These are phyloP conservation scores for Pagrus major DNA, from an alignment of 2,113 vertebrate genomes.

Conservation along the genomic window DNA sequence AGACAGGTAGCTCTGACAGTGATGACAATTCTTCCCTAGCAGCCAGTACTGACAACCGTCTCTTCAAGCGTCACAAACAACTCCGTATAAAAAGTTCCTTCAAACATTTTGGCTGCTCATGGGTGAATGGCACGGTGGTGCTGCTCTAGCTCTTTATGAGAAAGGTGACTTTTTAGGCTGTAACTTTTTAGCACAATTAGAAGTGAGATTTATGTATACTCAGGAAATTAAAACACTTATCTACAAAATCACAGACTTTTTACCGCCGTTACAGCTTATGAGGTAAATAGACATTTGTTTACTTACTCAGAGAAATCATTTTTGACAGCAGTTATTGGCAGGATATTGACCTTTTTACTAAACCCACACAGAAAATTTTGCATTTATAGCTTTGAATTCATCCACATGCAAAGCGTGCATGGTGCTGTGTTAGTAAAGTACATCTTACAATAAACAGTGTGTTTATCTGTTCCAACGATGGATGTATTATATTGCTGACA, in stretches of 20 bases:
- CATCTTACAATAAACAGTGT: not conserved
- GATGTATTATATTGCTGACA: no score
- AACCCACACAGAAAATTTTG: not conserved
- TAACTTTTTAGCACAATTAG: constrained; percentile 22
- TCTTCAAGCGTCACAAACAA: constrained; percentile 33
- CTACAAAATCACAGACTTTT: not conserved
- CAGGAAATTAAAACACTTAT: not conserved
- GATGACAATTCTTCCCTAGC: constrained; percentile 36
- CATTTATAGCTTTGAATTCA: not conserved
- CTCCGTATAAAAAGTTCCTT: constrained; percentile 35
- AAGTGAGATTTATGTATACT: not conserved
- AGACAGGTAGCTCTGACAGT: constrained; percentile 61
- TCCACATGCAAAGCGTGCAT: not conserved
- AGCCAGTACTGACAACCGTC: constrained; percentile 31
- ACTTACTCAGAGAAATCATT: not conserved
- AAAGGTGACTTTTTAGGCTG: not conserved
- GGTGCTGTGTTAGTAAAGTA: not conserved
- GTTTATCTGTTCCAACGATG: not conserved
- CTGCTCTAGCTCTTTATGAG: not conserved
- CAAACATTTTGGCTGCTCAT: constrained; percentile 5
- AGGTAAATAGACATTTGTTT: not conserved
- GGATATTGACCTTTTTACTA: not conserved
- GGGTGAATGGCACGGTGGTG: not conserved
- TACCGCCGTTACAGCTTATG: not conserved
- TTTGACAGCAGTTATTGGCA: not conserved